Base-by-base conservation (phyloP, 2,113 vertebrate species). In the Apus apus region DNA sequence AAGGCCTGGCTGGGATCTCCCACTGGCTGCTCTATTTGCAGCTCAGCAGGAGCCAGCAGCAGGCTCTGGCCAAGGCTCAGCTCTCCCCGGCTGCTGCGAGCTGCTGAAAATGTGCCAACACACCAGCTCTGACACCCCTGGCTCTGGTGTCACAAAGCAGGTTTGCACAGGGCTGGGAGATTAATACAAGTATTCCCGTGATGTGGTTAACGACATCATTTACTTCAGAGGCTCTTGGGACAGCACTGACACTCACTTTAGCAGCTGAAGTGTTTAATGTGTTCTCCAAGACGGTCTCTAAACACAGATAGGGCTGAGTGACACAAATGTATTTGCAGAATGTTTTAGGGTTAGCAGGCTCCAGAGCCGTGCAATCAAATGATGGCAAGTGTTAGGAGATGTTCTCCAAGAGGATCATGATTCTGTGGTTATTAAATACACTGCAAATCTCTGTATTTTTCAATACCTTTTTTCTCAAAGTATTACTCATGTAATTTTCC, bases 401-500 rank as follows among this genome's bases (percentile, higher is more conserved):
- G 53, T 2, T 78, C 61, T 77, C 32, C 1, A 70, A 68, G 72
- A 65, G 48, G 26, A 74, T 71, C 94, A 32, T 51, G 88, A 57
- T 92, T 74, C 78, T 61, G 56, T 2, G 48, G 46, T 90, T 94
- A 72, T 77, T 91, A 80, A 94, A 93, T 40, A 60, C 68, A 36
- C 83, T 26, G 20, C 64, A 87, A 62, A 75, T 75, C 85, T 92
- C 32, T n/a, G 11, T 91, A n/a, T 94, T 94, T 93, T 94, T 96
- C 65, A 53, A 53, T 96, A 81, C 61, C 80, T 94, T 94, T 81
- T 82, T 84, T 88, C 88, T 95, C 80, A 67, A 90, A 94, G 90
- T 65, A 95, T 96, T 96, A 95, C 80, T 97, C 94, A 96, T 51
- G 32, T 88, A 92, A 93, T 94, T 97, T 96, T 93, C 93, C 90